These are phyloP conservation scores for Pelecanus crispus DNA, from an alignment of 2,113 vertebrate species.

Conservation along the genomic window DNA sequence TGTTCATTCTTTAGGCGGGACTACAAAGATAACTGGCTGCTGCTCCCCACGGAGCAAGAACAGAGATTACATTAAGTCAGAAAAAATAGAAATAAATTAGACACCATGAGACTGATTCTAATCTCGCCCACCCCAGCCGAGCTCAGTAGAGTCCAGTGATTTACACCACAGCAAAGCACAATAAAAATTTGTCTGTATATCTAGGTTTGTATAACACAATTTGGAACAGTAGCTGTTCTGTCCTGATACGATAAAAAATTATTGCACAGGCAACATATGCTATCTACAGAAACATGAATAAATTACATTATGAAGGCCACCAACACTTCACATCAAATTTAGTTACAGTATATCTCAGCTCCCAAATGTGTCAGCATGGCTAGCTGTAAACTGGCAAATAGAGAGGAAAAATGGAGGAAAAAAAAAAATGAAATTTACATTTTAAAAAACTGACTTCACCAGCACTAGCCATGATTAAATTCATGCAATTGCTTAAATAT, in stretches of 20 bases:
- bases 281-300: slow-evolving; percentile 66
- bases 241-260: slow-evolving; percentile 44
- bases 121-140: slow-evolving; percentile 22
- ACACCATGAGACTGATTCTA: slow-evolving; percentile 16
- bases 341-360: slow-evolving; percentile 64
- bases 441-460: neutral
- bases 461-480: neutral
- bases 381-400: slow-evolving; percentile 64
- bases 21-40: slow-evolving; percentile 26
- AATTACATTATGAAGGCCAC: slow-evolving; percentile 65
- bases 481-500: neutral
- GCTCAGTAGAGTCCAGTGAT: neutral
- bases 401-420: neutral
- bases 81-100: slow-evolving; percentile 57
- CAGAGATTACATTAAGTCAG: slow-evolving; percentile 28
- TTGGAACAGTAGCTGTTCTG: slow-evolving; percentile 34
- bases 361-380: slow-evolving; percentile 49
- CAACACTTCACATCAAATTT: slow-evolving; percentile 65
- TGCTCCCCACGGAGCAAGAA: neutral
- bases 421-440: neutral
- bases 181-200: slow-evolving; percentile 32
- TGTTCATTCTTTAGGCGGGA: neutral
- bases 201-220: slow-evolving; percentile 45
- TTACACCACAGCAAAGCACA: slow-evolving; percentile 29
- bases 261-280: slow-evolving; percentile 58